Evolutionary conservation across 2,113 vertebrate genomes (phyloP).

Genomic region (Erythrolamprus reginae): DNA sequence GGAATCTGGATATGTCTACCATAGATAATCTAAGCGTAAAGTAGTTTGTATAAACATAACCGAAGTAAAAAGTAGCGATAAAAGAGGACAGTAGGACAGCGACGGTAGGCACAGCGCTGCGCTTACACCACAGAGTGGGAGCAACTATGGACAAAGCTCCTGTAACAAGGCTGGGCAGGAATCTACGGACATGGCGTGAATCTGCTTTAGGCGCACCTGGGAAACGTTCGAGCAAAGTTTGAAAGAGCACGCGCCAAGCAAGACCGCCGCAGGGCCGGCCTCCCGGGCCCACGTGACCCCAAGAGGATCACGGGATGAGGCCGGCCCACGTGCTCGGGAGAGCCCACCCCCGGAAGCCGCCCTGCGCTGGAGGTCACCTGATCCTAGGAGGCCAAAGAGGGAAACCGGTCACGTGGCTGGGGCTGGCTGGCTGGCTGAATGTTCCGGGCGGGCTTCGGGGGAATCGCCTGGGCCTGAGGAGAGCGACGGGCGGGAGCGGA

Average conservation of each 20-base stretch:
- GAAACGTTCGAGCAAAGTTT: not conserved
- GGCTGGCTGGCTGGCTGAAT: slow-evolving; percentile 15
- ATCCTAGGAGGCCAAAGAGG: slow-evolving; percentile 13
- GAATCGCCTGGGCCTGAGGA: not conserved
- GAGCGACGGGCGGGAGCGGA: not conserved
- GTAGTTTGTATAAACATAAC: too few relatives aligned
- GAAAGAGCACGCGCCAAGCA: too few relatives aligned
- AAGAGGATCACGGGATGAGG: not conserved
- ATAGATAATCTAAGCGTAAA: too few relatives aligned
- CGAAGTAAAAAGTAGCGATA: too few relatives aligned
- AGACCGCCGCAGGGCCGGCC: too few relatives aligned
- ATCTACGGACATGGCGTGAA: not conserved
- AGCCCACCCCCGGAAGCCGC: not conserved
- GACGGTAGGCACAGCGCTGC: too few relatives aligned
- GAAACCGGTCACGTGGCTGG: slow-evolving; percentile 28
- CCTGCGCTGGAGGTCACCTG: not conserved
- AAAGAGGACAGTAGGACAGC: too few relatives aligned
- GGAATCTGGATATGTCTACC: too few relatives aligned
- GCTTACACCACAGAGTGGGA: too few relatives aligned
- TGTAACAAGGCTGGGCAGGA: not conserved
- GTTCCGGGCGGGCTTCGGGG: slow-evolving; percentile 17
- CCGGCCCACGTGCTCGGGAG: not conserved
- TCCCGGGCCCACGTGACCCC: not conserved
- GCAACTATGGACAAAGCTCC: not conserved
- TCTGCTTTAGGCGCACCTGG: not conserved